Conservation (phyloP, 2,888 invertebrate species). For the Oeneis ivallda region DNA sequence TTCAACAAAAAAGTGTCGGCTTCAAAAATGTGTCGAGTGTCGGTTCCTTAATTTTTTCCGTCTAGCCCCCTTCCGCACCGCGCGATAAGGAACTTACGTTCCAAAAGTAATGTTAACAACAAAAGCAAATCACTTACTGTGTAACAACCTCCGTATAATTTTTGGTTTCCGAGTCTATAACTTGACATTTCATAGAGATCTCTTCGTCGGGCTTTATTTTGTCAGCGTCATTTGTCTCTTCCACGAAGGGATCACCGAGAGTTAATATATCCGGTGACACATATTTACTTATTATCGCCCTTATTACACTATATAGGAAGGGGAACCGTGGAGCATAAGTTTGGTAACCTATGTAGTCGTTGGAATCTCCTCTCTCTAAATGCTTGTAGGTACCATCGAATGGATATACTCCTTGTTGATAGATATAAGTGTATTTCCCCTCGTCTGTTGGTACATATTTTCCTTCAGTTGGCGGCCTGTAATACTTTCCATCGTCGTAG, state of each 20-base stretch:
- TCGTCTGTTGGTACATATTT: constrained; percentile 77
- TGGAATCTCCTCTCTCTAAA: constrained; percentile 45
- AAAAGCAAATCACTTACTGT: constrained; percentile 61
- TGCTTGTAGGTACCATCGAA: constrained; percentile 46
- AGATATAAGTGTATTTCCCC: constrained; percentile 46
- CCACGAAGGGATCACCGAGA: constrained; percentile 54
- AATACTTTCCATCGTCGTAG: constrained; percentile 71
- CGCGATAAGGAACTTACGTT: too few relatives aligned
- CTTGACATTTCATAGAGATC: constrained; percentile 64
- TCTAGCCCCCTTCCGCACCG: too few relatives aligned
- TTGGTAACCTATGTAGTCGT: constrained; percentile 60
- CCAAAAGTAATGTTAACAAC: too few relatives aligned
- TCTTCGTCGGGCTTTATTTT: constrained; percentile 60
- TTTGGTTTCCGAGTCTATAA: constrained; percentile 50
- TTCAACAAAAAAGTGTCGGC: too few relatives aligned
- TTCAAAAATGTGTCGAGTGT: too few relatives aligned
- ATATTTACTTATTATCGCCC: constrained; percentile 59
- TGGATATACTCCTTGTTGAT: constrained; percentile 44
- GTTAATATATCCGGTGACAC: constrained; percentile 56
- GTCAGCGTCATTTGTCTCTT: constrained; percentile 51
- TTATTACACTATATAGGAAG: constrained; percentile 64
- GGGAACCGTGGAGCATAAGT: constrained; percentile 68
- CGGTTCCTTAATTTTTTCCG: too few relatives aligned
- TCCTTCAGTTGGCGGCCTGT: constrained; percentile 69
- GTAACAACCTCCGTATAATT: constrained; percentile 61